A percentile compares a stretch with the other conserved stretches of the same genome.
phyloP scores from a whole-genome alignment of 2,113 vertebrate species.

The Cochlearius cochlearius region DNA sequence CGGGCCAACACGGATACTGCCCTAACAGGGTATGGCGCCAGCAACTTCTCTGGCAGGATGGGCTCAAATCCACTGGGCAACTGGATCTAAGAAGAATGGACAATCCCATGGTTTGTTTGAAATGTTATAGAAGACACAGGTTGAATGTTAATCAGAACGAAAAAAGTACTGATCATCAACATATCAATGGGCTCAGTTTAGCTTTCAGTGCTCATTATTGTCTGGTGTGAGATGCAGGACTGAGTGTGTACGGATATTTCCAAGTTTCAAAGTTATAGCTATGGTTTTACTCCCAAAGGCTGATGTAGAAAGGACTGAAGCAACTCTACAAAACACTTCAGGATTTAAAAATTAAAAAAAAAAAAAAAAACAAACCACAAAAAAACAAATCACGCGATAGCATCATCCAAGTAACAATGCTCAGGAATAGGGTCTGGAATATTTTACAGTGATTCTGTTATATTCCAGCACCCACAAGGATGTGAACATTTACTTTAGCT shows the following conservation, averaged over 20 bases:
- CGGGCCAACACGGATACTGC: background rate
- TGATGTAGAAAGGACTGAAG: background rate
- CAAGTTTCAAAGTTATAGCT: conserved; percentile 23
- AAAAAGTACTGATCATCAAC: conserved; percentile 63
- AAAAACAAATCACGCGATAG: rapidly evolving
- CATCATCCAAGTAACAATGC: background rate
- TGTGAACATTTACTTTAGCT: background rate
- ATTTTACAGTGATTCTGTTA: background rate
- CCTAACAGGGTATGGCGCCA: background rate
- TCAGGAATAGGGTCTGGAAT: background rate
- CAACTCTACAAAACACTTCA: background rate
- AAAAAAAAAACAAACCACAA: rapidly evolving
- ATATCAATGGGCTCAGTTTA: conserved; percentile 66
- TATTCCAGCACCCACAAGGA: background rate
- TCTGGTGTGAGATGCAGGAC: conserved; percentile 10
- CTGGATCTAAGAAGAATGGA: conserved; percentile 44
- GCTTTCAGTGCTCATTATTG: conserved; percentile 49
- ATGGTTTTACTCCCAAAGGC: background rate
- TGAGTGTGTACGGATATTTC: background rate
- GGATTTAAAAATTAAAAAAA: background rate
- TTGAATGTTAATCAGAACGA: conserved; percentile 64
- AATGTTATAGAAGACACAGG: conserved; percentile 54
- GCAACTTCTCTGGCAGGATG: conserved; percentile 1
- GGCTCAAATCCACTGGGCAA: conserved; percentile 16
- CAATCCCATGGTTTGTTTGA: conserved; percentile 52